phyloP scores from a whole-genome alignment of 2,113 vertebrate genomes.

The Brevimyrus niger region DNA sequence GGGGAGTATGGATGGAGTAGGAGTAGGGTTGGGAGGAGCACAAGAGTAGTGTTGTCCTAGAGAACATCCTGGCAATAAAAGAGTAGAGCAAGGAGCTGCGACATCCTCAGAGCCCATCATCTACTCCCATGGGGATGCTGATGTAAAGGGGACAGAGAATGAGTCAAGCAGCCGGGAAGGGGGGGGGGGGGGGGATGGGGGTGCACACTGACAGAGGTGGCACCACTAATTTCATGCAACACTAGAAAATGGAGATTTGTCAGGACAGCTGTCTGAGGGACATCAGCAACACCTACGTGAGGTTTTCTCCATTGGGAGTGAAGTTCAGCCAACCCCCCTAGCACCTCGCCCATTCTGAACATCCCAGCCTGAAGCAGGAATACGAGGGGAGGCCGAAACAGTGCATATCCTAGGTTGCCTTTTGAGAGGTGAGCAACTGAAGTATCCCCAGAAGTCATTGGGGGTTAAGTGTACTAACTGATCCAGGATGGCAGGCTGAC shows the following conservation, averaged over 20 bases:
- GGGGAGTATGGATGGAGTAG: not conserved
- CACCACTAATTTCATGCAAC: not conserved
- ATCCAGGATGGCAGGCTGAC: slow-evolving; percentile 5
- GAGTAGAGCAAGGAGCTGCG: not conserved
- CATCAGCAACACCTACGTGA: not conserved
- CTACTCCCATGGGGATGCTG: not conserved
- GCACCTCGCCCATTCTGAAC: not conserved
- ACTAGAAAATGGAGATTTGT: not conserved
- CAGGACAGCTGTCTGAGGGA: not conserved
- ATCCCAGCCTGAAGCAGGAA: not conserved
- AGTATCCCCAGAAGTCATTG: not conserved
- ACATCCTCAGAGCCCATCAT: not conserved
- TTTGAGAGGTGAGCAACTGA: not conserved
- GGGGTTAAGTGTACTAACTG: not conserved
- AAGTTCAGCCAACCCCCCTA: not conserved
- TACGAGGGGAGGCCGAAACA: not conserved
- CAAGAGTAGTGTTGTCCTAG: not conserved
- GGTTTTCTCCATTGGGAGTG: not conserved
- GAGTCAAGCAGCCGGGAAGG: not conserved
- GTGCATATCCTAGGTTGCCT: not conserved
- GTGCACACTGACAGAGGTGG: not conserved
- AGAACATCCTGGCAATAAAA: not conserved
- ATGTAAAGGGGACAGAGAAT: not conserved
- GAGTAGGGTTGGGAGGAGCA: not conserved
- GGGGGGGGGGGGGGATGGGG: not conserved